phyloP scores from a whole-genome alignment of 2,113 vertebrate species.

The Murina feae region DNA sequence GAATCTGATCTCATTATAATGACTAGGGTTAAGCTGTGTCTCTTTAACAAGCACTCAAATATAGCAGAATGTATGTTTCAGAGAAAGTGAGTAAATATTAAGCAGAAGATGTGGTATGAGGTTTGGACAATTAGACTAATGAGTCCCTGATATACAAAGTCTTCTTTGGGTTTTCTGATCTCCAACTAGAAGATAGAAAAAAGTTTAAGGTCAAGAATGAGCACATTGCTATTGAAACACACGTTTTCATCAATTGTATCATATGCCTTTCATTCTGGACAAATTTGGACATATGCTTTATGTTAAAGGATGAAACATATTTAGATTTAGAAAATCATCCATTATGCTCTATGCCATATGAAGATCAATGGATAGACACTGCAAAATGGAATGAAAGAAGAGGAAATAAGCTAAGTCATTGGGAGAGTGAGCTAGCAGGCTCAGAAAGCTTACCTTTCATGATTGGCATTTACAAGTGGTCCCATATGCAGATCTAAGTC shows the following conservation, averaged over 20 bases:
- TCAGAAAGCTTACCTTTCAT: background rate
- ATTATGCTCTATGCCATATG: background rate
- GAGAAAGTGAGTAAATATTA: background rate
- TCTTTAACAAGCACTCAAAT: background rate
- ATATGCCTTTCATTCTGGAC: background rate
- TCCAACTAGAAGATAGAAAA: background rate
- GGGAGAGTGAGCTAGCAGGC: background rate
- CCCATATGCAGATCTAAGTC: background rate
- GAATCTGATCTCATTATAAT: background rate
- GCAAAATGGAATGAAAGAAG: background rate
- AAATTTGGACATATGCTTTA: constrained; percentile 13
- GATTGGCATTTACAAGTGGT: background rate
- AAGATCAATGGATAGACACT: background rate
- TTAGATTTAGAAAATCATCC: constrained; percentile 11
- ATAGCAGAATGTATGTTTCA: background rate
- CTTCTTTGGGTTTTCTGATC: background rate
- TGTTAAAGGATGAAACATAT: constrained; percentile 36
- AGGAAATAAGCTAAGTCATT: background rate
- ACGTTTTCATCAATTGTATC: background rate
- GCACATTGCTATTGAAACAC: background rate
- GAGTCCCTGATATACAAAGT: background rate
- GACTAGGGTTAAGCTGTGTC: background rate
- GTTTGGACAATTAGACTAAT: background rate
- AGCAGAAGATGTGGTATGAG: background rate
- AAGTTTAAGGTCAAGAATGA: background rate